Conservation (phyloP, 2,797 vertebrate genomes). For the Parauchenoglanis ngamensis region DNA sequence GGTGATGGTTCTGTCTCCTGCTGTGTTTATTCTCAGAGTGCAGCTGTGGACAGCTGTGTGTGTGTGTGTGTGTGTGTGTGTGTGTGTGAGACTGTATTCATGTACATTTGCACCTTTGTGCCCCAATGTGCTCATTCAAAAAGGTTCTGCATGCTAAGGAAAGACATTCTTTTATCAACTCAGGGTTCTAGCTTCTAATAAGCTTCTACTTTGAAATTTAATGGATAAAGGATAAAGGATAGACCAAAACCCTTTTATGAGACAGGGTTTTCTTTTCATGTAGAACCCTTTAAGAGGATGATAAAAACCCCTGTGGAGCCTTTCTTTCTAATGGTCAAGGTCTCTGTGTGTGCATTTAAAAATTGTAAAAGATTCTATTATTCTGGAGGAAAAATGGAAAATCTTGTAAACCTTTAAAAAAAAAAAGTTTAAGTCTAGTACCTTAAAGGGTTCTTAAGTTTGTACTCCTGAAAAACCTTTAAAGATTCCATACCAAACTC, state of each 20-base stretch:
- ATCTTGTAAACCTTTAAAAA: background rate
- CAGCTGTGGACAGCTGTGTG: background rate
- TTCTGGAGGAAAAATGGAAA: background rate
- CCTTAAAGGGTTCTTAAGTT: background rate
- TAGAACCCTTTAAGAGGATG: background rate
- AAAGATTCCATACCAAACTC: background rate
- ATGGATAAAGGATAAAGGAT: background rate
- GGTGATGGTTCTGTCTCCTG: background rate
- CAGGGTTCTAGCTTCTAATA: background rate
- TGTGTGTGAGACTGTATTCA: background rate
- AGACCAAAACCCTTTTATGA: background rate
- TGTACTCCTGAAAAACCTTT: background rate
- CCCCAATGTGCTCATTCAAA: background rate
- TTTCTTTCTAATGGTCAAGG: background rate
- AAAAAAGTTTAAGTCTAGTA: background rate
- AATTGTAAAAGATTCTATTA: background rate
- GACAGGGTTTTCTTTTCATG: background rate
- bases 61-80: background rate
- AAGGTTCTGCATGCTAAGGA: background rate
- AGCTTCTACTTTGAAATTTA: background rate
- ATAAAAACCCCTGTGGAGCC: background rate
- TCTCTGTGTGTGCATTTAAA: background rate
- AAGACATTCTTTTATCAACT: too few species aligned
- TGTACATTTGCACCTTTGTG: background rate
- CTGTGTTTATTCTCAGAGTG: slow-evolving; percentile 9